phyloP scores from a whole-genome alignment of 35 echinoderm and acorn worm species.

The Heliocidaris erythrogramma region DNA sequence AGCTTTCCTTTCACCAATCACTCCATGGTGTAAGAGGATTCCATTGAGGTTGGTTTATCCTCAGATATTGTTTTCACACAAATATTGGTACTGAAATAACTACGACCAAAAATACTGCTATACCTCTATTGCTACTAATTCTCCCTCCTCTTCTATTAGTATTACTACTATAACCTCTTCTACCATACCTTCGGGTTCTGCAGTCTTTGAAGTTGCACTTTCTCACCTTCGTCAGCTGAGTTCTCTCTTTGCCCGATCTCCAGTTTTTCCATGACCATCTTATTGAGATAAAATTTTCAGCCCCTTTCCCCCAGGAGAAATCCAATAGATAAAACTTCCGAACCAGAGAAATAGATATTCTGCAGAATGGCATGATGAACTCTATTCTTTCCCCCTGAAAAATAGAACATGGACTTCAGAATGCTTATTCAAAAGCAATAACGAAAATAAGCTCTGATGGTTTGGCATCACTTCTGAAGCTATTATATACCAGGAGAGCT shows the following conservation, averaged over 20 bases:
- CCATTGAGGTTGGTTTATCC: too few relatives aligned
- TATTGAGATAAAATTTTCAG: background rate
- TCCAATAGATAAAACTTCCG: background rate
- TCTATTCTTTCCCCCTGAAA: background rate
- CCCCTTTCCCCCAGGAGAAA: background rate
- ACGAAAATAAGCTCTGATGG: background rate
- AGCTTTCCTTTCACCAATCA: too few relatives aligned
- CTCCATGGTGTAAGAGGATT: too few relatives aligned
- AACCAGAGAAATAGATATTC: background rate
- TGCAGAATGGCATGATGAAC: background rate
- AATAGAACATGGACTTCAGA: background rate
- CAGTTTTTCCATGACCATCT: background rate
- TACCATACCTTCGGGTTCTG: background rate
- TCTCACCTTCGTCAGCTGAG: background rate
- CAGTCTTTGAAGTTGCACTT: background rate
- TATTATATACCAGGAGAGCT: background rate
- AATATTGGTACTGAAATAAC: background rate
- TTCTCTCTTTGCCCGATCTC: background rate
- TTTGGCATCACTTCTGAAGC: background rate
- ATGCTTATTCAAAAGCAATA: background rate
- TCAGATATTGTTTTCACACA: too few relatives aligned
- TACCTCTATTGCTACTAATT: background rate
- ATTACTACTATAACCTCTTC: background rate
- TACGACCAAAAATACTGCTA: background rate
- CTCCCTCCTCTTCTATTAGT: background rate